These are phyloP conservation scores for Mobula birostris DNA, from an alignment of 2,113 vertebrate genomes.

Conservation along the genomic window DNA sequence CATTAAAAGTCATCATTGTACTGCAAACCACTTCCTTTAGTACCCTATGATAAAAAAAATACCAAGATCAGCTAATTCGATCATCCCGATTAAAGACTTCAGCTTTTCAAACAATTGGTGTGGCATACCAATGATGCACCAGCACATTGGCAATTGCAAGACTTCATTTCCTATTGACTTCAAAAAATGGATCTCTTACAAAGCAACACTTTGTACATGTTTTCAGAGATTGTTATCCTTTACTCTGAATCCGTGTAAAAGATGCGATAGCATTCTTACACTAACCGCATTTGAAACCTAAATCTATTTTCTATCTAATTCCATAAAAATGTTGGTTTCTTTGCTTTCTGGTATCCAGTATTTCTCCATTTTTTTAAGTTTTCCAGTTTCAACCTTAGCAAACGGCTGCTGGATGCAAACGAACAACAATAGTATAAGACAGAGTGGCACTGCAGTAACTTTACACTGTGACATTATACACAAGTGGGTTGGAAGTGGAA, in stretches of 20 bases:
- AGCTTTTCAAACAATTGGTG: constrained; percentile 9
- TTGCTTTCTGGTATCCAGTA: background rate
- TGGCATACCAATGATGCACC: constrained; percentile 6
- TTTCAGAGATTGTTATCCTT: background rate
- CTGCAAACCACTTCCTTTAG: background rate
- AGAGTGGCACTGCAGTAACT: background rate
- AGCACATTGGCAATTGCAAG: background rate
- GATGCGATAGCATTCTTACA: background rate
- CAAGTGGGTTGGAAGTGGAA: background rate
- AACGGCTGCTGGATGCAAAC: too few species aligned
- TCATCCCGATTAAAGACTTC: background rate
- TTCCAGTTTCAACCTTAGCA: background rate
- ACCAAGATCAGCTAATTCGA: constrained; percentile 9
- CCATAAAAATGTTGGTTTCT: background rate
- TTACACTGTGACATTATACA: background rate
- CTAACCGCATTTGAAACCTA: background rate
- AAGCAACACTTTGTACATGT: background rate
- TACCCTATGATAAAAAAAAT: background rate
- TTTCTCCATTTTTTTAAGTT: background rate
- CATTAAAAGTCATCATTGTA: background rate
- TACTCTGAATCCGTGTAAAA: background rate
- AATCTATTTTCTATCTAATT: background rate
- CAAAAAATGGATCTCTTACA: background rate
- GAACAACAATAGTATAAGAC: background rate
- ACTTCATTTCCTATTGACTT: constrained; percentile 27